Conservation (phyloP, 1,140 invertebrate genomes). For the Cotesia typhae region DNA sequence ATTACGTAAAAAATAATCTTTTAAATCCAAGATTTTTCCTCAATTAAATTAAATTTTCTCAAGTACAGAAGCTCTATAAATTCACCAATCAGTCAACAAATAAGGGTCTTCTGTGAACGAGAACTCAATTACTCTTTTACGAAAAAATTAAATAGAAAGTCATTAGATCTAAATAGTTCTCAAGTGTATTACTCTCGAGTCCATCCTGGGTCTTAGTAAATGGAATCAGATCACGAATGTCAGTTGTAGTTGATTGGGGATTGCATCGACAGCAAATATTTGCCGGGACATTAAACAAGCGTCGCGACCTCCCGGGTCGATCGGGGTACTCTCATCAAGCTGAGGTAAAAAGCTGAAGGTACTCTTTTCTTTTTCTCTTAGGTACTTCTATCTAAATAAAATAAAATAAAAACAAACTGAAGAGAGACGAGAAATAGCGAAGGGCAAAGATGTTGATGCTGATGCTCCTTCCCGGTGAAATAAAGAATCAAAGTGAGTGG, state of each 20-base stretch:
- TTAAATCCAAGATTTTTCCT: no score
- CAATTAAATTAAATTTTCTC: no score
- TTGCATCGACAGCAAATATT: slow-evolving; percentile 35
- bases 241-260: slow-evolving; percentile 13
- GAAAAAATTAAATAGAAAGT: no score
- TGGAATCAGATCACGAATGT: slow-evolving; percentile 3
- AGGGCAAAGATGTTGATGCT: not conserved
- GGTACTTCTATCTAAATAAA: no score
- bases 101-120: not conserved
- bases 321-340: not conserved
- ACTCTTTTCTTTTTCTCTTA: no score
- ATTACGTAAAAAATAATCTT: no score
- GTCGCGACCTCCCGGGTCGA: not conserved
- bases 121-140: not conserved
- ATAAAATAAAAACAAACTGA: not conserved
- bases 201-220: not conserved
- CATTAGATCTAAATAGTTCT: no score
- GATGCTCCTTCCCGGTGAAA: not conserved
- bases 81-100: no score
- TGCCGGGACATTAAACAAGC: slow-evolving; percentile 30
- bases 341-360: not conserved
- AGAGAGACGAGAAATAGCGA: not conserved
- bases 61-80: no score
- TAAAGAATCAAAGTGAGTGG: not conserved
- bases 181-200: not conserved